Evolutionary conservation across 2,113 vertebrate genomes (phyloP), one percentile per base, ranked within the genome.

Genomic region (Urocynchramus pylzowi): DNA sequence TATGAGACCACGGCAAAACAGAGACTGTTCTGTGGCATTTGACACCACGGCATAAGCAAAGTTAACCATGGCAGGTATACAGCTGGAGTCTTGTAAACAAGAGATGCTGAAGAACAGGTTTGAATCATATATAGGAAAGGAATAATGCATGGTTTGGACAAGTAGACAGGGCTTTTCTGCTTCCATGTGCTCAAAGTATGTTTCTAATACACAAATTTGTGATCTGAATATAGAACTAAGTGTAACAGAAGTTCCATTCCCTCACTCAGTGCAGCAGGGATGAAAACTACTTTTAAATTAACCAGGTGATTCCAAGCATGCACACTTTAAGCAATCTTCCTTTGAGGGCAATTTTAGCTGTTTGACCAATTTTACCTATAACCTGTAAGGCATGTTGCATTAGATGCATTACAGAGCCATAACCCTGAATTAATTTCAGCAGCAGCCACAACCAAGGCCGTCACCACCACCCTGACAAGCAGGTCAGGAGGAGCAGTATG

Each of bases 401-500:
- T 52, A n/a, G 23, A 87, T 64, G 22, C 2, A 7, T 28, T 63
- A 54, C 2, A 7, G 31, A 64, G 13, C 24, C 14, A 6, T 14
- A 53, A 21, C 50, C 4, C 27, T 4, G 4, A 83, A 69, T 10
- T 13, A 74, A 39, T 53, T 57, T 4, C 16, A 73, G 52, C 27
- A 47, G 21, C 1, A 74, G 20, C 18, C 23, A 50, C 26, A 42
- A 61, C 6, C 44, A 54, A 80, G 63, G 57, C 75, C 70, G 39
- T 70, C 67, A 20, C 11, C 47, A 45, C 3, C 1, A 1, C 19
- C 13, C 2, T 4, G 27, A 23, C 26, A 81, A 42, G 24, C 2
- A 1, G 27, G 16, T 39, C 35, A 57, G 50, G 57, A 67, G 20
- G 28, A 50, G 18, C 13, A 33, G 14, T 2, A 33, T 0, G 0